A percentile compares a stretch with the other conserved stretches of the same genome.
phyloP scores from a whole-genome alignment of 1,140 invertebrate genomes.

The Cotesia vestalis region DNA sequence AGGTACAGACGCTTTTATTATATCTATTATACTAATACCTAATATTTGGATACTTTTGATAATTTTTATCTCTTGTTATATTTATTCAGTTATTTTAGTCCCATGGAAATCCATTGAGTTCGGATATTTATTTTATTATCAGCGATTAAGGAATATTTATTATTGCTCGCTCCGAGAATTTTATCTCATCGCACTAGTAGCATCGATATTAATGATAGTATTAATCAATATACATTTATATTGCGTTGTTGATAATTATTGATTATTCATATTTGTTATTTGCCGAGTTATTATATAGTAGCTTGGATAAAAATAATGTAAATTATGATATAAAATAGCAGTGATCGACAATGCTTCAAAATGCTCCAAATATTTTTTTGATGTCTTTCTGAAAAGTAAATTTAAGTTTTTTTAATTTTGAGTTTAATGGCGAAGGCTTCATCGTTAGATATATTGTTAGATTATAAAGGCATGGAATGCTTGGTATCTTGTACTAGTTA shows the following conservation, averaged over 20 bases:
- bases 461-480: background rate
- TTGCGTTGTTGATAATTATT: too few species aligned
- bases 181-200: background rate
- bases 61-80: too few species aligned
- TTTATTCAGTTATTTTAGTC: too few species aligned
- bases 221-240: background rate
- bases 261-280: too few species aligned
- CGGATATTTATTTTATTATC: too few species aligned
- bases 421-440: background rate
- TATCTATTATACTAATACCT: background rate
- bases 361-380: background rate
- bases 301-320: too few species aligned
- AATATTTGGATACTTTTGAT: background rate
- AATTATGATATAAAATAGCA: too few species aligned
- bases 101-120: too few species aligned
- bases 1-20: constrained; percentile 48
- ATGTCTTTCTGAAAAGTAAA: background rate
- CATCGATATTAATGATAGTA: background rate
- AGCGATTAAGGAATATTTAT: background rate
- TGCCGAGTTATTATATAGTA: too few species aligned
- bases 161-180: too few species aligned
- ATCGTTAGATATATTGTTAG: too few species aligned
- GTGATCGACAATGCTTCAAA: too few species aligned
- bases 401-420: background rate
- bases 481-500: constrained; percentile 6